Evolutionary conservation across 2,888 invertebrate genomes (phyloP), one percentile per base, ranked within the genome.

Genomic region (Trichogramma evanescens): DNA sequence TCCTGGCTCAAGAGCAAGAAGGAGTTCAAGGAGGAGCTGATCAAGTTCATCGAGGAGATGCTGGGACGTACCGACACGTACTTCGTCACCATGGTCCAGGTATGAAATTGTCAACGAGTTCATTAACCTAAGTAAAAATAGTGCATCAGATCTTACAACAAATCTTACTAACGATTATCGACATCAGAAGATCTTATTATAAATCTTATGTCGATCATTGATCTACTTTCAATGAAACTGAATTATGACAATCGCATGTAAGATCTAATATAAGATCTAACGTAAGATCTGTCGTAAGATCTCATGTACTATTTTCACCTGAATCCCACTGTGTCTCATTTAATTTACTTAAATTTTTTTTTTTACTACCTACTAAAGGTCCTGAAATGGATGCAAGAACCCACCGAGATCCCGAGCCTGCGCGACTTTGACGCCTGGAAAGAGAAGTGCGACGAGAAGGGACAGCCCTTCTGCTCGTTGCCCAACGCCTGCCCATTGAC

Each of bases 321-420:
- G 26, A 26, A 26, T 26, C 26, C 26, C 26, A 26, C 26, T 26
- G 26, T 26, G 26, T 2, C 1, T 26, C 26, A 26, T 26, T 1
- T 26, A 26, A 26, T 26, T 26, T 26, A 26, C 26, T 26, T 26
- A n/a, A n/a, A n/a, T n/a, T n/a, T n/a, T n/a, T n/a, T n/a, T n/a
- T n/a, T n/a, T n/a, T n/a, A n/a, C n/a, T n/a, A n/a, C n/a, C n/a
- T n/a, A n/a, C n/a, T n/a, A n/a, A n/a, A n/a, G 84, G 94, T 94
- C 41, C 92, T 95, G 73, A 93, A 94, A 79, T 95, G 94, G 94
- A 95, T 95, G 92, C 94, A 95, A 80, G 92, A 90, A 71, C 95
- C 95, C 58, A 93, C 92, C 42, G 94, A 94, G 78, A 76, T 93
- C 67, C 87, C 91, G 52, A 87, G 88, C 45, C 84, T 95, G 54